Base-by-base conservation (phyloP, 1,140 invertebrate genomes). In the Drosophila neocordata region DNA sequence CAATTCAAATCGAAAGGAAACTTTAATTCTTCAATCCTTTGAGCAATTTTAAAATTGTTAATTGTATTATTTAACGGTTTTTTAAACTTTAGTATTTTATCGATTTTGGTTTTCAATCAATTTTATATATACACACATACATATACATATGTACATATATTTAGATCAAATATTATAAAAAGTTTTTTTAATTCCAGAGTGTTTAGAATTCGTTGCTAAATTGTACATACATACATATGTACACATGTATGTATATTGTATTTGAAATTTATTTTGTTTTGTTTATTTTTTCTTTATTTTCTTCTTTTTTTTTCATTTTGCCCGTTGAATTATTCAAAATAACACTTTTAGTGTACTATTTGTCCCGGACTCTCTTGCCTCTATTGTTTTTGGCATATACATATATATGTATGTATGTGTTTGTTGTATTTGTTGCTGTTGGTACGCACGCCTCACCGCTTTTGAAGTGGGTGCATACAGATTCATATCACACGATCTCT, bases 251-350 rank as follows among this genome's bases (percentile, higher is more conserved):
- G 48, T 27, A 51, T 60, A 35, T 24, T 57, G 8, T 27, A 37
- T 48, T 8, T 62, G 35, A 34, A 56, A 27, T n/a, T 44, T 31
- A 61, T 27, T 51, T 62, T 51, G 60, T 75, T 65, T 65, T 34
- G 24, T 61, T 71, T 51, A 66, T 48, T 48, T 15, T 62, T 24
- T 15, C 60, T 65, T 71, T 57, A 24, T 51, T 48, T 65, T 7
- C 4, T 20, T 22, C 27, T 61, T 69, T 73, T 73, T 38, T 79
- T 83, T 79, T 79, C 18, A 65, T 84, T 87, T 81, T 73, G 69
- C 69, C 67, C 65, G 87, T 85, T 82, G 82, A 87, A 85, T 85
- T 87, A 85, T 85, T 85, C 82, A 85, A 87, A 82, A 87, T 87
- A 87, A 87, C 74, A 87, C 81, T 87, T 85, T 87, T 75, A 68